A percentile compares a stretch with the other conserved stretches of the same genome.
phyloP scores from a whole-genome alignment of 2,888 invertebrate species.

The Ornithoptera priamus region DNA sequence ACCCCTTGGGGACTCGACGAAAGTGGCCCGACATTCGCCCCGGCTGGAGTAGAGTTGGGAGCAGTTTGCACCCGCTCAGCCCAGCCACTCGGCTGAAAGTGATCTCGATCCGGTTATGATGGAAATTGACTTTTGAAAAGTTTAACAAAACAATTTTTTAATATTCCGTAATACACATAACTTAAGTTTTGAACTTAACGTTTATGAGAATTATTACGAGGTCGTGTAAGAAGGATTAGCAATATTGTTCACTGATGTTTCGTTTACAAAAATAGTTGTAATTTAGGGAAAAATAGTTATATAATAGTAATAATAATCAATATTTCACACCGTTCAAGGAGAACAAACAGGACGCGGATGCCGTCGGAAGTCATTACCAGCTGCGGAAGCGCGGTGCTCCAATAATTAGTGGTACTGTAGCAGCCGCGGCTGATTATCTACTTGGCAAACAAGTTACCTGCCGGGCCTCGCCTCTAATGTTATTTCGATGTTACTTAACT shows the following conservation, averaged over 20 bases:
- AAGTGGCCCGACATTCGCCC: slow-evolving; percentile 19
- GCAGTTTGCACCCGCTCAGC: slow-evolving; percentile 20
- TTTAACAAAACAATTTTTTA: no score
- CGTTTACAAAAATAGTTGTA: no score
- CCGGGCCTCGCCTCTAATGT: neutral
- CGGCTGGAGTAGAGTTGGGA: slow-evolving; percentile 25
- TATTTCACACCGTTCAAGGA: neutral
- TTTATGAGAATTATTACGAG: no score
- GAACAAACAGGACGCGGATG: slow-evolving; percentile 2
- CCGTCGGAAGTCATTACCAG: slow-evolving; percentile 8
- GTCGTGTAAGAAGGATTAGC: no score
- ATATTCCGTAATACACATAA: no score
- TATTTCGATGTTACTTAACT: slow-evolving; percentile 7
- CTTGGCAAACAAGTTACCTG: slow-evolving; percentile 13
- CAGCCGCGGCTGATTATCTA: slow-evolving; percentile 24
- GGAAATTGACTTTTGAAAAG: neutral
- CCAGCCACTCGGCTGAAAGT: slow-evolving; percentile 13
- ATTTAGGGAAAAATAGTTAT: neutral
- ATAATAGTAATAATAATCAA: neutral
- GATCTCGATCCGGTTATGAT: slow-evolving; percentile 1
- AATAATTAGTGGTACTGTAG: slow-evolving; percentile 24
- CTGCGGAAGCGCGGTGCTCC: slow-evolving; percentile 11
- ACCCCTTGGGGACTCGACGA: slow-evolving; percentile 19
- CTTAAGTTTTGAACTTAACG: no score
- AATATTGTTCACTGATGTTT: no score